Base-by-base conservation (phyloP, 2,888 invertebrate genomes). In the Lasioglossum oenotherae region DNA sequence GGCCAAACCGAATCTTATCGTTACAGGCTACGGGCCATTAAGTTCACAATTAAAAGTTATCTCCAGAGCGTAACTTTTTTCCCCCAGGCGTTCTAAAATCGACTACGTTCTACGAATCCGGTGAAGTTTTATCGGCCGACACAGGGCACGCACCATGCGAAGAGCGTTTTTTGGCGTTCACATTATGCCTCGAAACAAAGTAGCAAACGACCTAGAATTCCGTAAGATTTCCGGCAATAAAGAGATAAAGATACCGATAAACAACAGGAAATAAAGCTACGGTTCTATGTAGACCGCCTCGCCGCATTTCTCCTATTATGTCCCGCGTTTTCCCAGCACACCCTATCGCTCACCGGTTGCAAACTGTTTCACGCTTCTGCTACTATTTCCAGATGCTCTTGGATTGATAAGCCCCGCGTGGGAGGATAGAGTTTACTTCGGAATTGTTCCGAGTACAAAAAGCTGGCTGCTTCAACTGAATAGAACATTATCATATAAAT, bases 301-400 rank as follows among this genome's bases (percentile, higher is more conserved):
- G 81, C 71, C 46, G 71, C 35, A 60, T 79, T 53, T 79, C 79
- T 81, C 2, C 49, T 44, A 80, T 77, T 67, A 81, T 81, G 38
- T 49, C 60, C 41, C 78, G n/a, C n/a, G 74, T 75, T 75, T 74
- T 84, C 67, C 74, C 74, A 53, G 75, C 78, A 10, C 19, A 4
- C 27, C 57, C 19, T 57, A 78, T 78, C 71, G 82, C 78, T 69
- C 38, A 27, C 46, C 67, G 67, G 74, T 82, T 75, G 82, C 82
- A 82, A 84, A 84, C 82, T 64, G 82, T 84, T 84, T 84, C 82
- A 74, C 83, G 82, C 74, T 64, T 67, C 64, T 84, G 82, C 78
- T 72, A 53, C 79, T 84, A 72, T 76, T 69, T 84, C 77, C 19
- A 84, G 85, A 84, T 84, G 76, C 72, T 46, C 75, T 31, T 49